These are phyloP conservation scores for Pandion haliaetus DNA, from an alignment of 2,113 vertebrate species.

Conservation along the genomic window DNA sequence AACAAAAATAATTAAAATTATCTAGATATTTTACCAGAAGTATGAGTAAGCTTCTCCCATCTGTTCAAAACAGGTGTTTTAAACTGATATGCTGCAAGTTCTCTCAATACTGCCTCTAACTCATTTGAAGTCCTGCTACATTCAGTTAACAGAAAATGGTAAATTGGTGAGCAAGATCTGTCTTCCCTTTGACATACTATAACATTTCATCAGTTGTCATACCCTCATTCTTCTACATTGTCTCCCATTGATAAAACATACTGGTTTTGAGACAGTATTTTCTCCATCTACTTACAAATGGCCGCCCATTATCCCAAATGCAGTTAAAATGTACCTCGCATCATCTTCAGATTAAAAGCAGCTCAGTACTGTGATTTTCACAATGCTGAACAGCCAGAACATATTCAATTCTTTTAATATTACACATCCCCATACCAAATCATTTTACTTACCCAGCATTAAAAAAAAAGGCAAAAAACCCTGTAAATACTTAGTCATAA, in stretches of 20 bases:
- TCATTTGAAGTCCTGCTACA: neutral
- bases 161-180: neutral
- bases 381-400: neutral
- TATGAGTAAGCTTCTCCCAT: neutral
- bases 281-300: neutral
- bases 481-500: neutral
- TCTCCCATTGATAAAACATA: neutral
- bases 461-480: neutral
- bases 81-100: neutral
- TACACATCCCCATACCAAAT: neutral
- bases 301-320: neutral
- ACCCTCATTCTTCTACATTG: neutral
- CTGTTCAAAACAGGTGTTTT: neutral
- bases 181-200: neutral
- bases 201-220: neutral
- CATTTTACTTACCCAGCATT: neutral
- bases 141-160: neutral
- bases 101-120: neutral
- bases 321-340: neutral
- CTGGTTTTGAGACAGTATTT: neutral
- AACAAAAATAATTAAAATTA: neutral
- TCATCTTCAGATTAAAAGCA: neutral
- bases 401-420: neutral
- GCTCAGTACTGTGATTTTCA: neutral
- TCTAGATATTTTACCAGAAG: neutral